Evolutionary conservation across 2,888 invertebrate species (phyloP).

Genomic region (Sarcophaga caerulescens): DNA sequence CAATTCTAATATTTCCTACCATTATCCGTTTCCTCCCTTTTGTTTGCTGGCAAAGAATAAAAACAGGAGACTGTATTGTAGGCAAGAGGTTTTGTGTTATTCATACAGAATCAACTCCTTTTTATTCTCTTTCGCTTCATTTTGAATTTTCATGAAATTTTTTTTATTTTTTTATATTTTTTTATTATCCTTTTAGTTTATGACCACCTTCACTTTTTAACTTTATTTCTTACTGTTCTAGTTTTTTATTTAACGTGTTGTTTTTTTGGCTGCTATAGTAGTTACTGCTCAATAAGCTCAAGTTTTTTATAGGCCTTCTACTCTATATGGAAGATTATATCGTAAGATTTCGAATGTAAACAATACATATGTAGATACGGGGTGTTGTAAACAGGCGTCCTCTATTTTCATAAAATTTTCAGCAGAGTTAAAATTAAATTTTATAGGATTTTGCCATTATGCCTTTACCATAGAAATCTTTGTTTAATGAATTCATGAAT

Average conservation of each 20-base stretch:
- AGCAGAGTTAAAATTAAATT: no score
- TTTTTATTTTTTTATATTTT: neutral
- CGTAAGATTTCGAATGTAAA: neutral
- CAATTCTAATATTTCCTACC: neutral
- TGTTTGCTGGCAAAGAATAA: no score
- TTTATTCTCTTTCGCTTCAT: neutral
- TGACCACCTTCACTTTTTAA: constrained; percentile 12
- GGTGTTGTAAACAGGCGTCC: no score
- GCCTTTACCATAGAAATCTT: no score
- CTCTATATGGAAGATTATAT: constrained; percentile 3
- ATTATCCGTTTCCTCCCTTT: no score
- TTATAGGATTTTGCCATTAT: no score
- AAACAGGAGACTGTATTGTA: no score
- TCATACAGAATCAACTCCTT: no score
- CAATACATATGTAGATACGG: neutral
- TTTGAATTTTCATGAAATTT: neutral
- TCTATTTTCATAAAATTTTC: no score
- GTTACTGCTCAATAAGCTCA: neutral
- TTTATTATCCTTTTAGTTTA: constrained; percentile 16
- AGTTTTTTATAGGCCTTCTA: neutral
- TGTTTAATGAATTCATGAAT: no score
- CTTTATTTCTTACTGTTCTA: neutral
- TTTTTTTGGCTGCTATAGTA: neutral
- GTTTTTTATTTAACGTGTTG: neutral
- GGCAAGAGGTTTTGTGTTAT: no score